Conservation (phyloP, 2,888 invertebrate species). For the Pyrochroa serraticornis region DNA sequence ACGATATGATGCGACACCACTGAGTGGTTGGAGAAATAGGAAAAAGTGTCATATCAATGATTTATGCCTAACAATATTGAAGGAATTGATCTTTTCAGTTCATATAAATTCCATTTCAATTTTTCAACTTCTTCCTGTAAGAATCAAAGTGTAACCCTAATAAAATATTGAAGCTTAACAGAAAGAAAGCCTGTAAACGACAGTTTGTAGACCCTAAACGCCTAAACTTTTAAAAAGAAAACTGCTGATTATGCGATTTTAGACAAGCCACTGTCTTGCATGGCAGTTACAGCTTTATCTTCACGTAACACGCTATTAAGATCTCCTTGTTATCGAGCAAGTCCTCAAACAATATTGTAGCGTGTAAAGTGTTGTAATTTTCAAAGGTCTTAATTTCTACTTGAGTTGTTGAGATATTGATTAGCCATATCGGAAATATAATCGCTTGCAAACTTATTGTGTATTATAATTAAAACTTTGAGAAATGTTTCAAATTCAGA, state of each 20-base stretch:
- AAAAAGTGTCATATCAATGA: too few relatives aligned
- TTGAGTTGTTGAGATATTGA: neutral
- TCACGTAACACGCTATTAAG: conserved; percentile 24
- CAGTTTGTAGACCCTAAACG: conserved; percentile 24
- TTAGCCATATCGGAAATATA: neutral
- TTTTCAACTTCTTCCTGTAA: conserved; percentile 12
- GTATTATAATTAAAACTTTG: neutral
- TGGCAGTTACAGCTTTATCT: conserved; percentile 21
- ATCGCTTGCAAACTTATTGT: neutral
- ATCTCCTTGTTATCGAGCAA: conserved; percentile 25
- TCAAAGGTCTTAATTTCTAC: conserved; percentile 2
- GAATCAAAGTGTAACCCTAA: conserved; percentile 17
- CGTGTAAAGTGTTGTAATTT: conserved; percentile 26
- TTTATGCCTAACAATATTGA: conserved; percentile 8
- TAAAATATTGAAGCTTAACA: conserved; percentile 24
- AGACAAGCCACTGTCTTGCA: conserved; percentile 28
- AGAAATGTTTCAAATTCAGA: too few relatives aligned
- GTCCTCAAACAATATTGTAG: conserved; percentile 17
- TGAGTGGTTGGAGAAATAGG: too few relatives aligned
- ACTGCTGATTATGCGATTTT: conserved; percentile 26
- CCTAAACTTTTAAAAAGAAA: conserved; percentile 18
- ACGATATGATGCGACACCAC: too few relatives aligned
- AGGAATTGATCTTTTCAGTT: conserved; percentile 1
- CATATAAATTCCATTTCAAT: conserved; percentile 16
- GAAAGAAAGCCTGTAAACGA: conserved; percentile 24